Conservation (phyloP, 1,140 invertebrate species). For the Aphidius ervi region DNA sequence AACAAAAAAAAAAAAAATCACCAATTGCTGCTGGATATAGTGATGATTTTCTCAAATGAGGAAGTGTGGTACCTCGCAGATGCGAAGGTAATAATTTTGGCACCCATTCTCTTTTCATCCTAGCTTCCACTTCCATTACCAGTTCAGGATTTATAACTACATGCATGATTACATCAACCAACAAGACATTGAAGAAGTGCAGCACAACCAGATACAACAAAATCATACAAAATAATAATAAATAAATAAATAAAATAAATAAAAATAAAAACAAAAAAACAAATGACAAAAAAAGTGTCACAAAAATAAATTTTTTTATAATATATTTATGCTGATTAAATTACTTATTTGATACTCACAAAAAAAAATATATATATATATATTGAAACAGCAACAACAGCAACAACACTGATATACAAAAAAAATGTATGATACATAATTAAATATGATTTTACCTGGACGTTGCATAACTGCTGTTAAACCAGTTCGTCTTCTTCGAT, state of each 20-base stretch:
- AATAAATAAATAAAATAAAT: slow-evolving; percentile 36
- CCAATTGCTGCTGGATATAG: slow-evolving; percentile 47
- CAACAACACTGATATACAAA: neutral
- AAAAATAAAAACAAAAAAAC: slow-evolving; percentile 43
- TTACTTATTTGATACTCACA: neutral
- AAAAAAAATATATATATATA: neutral
- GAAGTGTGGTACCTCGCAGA: slow-evolving; percentile 42
- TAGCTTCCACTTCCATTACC: slow-evolving; percentile 80
- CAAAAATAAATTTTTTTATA: neutral
- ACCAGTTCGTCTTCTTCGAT: slow-evolving; percentile 71
- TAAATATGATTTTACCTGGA: slow-evolving; percentile 62
- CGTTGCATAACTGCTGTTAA: slow-evolving; percentile 79
- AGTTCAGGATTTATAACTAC: slow-evolving; percentile 82
- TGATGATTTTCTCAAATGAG: slow-evolving; percentile 51
- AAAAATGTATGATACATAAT: slow-evolving; percentile 16
- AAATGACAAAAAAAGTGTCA: slow-evolving; percentile 9
- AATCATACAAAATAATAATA: slow-evolving; percentile 56
- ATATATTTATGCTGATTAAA: neutral
- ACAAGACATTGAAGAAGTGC: slow-evolving; percentile 42
- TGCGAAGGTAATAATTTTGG: slow-evolving; percentile 60
- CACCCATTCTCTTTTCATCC: slow-evolving; percentile 78
- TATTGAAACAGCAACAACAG: neutral
- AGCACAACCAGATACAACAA: slow-evolving; percentile 47
- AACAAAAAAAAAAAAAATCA: slow-evolving; percentile 40
- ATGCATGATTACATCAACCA: slow-evolving; percentile 50